These are phyloP conservation scores for Cyprinodon diabolis DNA, from an alignment of 2,797 vertebrate genomes.

Conservation along the genomic window DNA sequence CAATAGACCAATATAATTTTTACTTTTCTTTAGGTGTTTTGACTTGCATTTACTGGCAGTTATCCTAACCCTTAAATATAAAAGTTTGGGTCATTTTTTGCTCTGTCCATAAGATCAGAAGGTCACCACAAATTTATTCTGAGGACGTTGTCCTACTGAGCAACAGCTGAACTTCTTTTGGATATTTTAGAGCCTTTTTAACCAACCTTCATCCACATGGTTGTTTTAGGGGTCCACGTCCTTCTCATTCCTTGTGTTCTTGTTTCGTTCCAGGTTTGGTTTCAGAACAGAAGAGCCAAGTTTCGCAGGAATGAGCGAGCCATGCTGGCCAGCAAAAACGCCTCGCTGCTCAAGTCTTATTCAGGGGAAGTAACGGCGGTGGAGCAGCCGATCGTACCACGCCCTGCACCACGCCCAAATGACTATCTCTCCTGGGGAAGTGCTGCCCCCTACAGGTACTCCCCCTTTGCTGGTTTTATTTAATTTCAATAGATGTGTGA, in stretches of 20 bases:
- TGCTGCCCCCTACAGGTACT: slow-evolving; percentile 93
- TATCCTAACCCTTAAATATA: no score
- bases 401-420: slow-evolving; percentile 92
- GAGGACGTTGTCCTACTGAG: no score
- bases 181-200: background rate
- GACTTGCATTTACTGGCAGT: no score
- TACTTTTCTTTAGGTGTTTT: no score
- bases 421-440: slow-evolving; percentile 98
- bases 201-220: background rate
- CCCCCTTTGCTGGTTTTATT: background rate
- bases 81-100: background rate
- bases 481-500: background rate
- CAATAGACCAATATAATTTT: no score
- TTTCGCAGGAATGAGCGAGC: slow-evolving; percentile 96
- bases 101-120: background rate
- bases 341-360: slow-evolving; percentile 96
- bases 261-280: slow-evolving; percentile 89
- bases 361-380: slow-evolving; percentile 94
- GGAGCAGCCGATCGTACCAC: slow-evolving; percentile 97
- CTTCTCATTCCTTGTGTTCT: background rate
- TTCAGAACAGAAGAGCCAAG: slow-evolving; percentile 97
- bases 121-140: background rate
- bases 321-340: slow-evolving; percentile 98
- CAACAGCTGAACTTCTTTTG: background rate
- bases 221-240: background rate